Conservation (phyloP, 2,113 vertebrate genomes). For the Corvus hawaiiensis region DNA sequence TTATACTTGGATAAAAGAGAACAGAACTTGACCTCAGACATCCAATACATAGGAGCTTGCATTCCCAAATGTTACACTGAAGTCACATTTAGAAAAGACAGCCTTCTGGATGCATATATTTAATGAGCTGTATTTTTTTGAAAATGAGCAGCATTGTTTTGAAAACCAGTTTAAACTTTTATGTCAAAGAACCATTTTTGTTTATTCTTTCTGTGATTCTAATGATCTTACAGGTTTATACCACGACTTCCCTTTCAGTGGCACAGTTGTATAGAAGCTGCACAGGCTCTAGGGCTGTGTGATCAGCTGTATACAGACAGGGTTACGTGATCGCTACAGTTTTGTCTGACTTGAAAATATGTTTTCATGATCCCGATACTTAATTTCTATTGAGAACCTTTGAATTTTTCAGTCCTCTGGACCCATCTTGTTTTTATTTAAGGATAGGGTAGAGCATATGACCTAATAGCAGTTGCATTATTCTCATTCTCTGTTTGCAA, state of each 20-base stretch:
- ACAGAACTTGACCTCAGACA: neutral
- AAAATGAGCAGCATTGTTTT: neutral
- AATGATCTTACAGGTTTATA: neutral
- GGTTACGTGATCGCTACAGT: neutral
- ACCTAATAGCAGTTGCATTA: neutral
- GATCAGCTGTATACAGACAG: neutral
- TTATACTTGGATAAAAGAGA: constrained; percentile 21
- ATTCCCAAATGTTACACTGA: neutral
- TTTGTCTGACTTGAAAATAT: neutral
- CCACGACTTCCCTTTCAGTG: neutral
- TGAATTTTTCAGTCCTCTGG: neutral
- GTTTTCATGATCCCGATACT: neutral
- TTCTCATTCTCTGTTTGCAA: neutral
- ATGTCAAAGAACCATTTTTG: neutral
- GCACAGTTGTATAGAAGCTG: neutral
- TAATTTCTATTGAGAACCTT: neutral
- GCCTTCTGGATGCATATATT: neutral
- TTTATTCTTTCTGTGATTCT: neutral
- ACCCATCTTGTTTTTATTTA: neutral
- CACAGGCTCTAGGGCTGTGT: neutral
- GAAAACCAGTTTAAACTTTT: neutral
- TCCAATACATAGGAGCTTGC: neutral
- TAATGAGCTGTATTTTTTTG: neutral
- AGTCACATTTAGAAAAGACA: neutral
- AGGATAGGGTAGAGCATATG: neutral